A percentile compares a stretch with the other conserved stretches of the same genome.
These are phyloP conservation scores for Toxotes lorentzi DNA, from an alignment of 2,797 vertebrate species.

Conservation along the genomic window DNA sequence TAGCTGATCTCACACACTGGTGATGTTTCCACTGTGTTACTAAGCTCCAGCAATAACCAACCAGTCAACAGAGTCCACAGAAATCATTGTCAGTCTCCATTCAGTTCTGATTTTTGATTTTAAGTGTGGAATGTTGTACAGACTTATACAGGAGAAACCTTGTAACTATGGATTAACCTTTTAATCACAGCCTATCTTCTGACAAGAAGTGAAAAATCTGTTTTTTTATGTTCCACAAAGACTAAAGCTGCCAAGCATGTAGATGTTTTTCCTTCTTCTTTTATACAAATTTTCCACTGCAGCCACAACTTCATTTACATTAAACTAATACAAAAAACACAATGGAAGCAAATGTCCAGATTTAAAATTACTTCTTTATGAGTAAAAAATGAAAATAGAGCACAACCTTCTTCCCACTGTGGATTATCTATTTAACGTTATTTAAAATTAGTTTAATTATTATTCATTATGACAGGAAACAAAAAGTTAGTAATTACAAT, in stretches of 20 bases:
- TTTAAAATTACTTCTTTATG: background rate
- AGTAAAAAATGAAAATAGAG: background rate
- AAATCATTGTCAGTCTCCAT: background rate
- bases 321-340: background rate
- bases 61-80: background rate
- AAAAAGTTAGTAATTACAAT: background rate
- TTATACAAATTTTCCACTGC: background rate
- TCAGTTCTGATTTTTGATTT: no score
- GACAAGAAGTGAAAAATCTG: background rate
- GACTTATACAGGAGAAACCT: background rate
- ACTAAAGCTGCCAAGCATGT: background rate
- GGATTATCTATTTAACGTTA: background rate
- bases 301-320: background rate
- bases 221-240: background rate
- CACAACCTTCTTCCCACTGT: background rate
- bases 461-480: background rate
- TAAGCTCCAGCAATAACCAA: background rate
- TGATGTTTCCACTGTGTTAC: constrained; percentile 17
- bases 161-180: background rate
- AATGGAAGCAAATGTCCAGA: background rate
- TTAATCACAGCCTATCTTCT: background rate
- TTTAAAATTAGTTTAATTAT: background rate
- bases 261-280: background rate
- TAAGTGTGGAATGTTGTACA: background rate
- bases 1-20: background rate